Percentiles rank a stretch among this genome's conserved stretches.
phyloP scores from a whole-genome alignment of 2,797 vertebrate species.

The Neosilurus hyrtlii region DNA sequence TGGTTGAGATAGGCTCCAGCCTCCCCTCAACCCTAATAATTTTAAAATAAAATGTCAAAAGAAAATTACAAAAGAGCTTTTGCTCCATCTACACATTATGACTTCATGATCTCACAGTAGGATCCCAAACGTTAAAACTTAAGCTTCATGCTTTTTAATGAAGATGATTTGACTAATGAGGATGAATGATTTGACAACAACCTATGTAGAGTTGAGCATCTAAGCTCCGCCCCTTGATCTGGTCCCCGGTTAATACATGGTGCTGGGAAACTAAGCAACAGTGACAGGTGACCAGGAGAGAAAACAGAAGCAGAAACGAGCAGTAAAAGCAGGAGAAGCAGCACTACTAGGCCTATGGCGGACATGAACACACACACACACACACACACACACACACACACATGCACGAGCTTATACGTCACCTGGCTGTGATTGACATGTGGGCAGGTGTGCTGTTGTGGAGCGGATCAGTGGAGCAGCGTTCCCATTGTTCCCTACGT shows the following conservation, averaged over 20 bases:
- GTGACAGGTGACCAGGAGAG: background rate
- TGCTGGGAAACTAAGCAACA: slow-evolving; percentile 7
- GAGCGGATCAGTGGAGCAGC: slow-evolving; percentile 63
- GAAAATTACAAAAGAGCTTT: no score
- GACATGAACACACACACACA: background rate
- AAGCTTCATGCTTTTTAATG: background rate
- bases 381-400: background rate
- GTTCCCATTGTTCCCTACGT: slow-evolving; percentile 82
- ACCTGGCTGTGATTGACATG: slow-evolving; percentile 69
- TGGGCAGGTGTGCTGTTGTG: slow-evolving; percentile 53
- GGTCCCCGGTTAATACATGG: background rate
- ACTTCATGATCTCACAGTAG: background rate
- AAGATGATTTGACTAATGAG: background rate
- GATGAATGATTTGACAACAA: background rate
- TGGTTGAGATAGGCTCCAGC: no score
- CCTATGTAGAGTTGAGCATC: background rate
- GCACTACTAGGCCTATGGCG: background rate
- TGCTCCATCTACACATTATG: background rate
- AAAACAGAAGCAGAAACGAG: background rate
- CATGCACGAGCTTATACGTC: slow-evolving; percentile 39
- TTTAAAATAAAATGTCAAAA: no score
- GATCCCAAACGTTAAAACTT: no score
- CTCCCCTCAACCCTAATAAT: no score
- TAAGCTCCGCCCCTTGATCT: slow-evolving; percentile 1
- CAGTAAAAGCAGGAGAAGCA: background rate